These are phyloP conservation scores for Carcharodon carcharias DNA, from an alignment of 2,797 vertebrate genomes.

Conservation along the genomic window DNA sequence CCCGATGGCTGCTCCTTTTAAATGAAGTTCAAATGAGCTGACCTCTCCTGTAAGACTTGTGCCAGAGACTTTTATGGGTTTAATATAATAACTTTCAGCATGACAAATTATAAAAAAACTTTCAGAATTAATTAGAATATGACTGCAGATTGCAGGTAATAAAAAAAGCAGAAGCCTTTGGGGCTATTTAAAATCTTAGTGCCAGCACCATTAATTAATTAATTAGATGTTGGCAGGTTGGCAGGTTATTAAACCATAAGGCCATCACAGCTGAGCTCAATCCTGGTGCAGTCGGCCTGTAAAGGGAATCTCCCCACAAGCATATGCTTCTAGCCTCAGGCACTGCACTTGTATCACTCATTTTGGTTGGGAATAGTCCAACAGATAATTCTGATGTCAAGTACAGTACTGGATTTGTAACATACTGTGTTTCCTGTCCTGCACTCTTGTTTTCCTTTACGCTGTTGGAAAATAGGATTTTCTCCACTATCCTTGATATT, in stretches of 20 bases:
- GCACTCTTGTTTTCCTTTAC: neutral
- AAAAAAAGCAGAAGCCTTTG: neutral
- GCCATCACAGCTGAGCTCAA: neutral
- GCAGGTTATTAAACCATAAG: neutral
- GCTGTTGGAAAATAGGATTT: neutral
- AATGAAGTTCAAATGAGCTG: neutral
- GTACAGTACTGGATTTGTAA: neutral
- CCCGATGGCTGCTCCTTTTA: neutral
- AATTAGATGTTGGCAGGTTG: neutral
- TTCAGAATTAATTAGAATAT: neutral
- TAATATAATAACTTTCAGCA: neutral
- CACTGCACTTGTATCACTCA: neutral
- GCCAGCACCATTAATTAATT: neutral
- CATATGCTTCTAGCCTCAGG: neutral
- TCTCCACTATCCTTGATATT: neutral
- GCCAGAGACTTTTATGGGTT: neutral
- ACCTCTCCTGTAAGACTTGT: constrained; percentile 6
- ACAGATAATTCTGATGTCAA: neutral
- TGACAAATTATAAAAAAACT: neutral
- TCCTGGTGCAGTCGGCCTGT: neutral
- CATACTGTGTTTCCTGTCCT: neutral
- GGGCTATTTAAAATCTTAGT: neutral
- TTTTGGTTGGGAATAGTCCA: neutral
- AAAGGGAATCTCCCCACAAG: constrained; percentile 45
- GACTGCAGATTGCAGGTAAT: neutral